A percentile compares a stretch with the other conserved stretches of the same genome.
phyloP scores from a whole-genome alignment of 2,888 invertebrate species.

The Aporophyla lueneburgensis region DNA sequence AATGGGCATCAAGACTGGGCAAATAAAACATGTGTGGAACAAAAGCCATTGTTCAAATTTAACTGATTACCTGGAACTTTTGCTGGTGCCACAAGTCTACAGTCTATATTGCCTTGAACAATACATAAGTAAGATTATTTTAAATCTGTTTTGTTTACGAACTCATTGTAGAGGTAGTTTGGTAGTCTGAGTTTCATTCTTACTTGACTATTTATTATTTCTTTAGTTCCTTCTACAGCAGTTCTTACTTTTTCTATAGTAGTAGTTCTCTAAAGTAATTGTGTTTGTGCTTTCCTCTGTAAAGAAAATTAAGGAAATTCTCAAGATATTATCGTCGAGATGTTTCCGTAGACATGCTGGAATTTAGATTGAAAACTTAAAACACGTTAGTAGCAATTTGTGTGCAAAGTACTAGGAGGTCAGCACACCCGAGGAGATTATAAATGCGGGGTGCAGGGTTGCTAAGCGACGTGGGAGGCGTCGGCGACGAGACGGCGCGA shows the following conservation, averaged over 20 bases:
- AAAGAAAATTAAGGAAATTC: slow-evolving; percentile 38
- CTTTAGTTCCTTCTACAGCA: slow-evolving; percentile 26
- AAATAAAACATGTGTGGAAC: slow-evolving; percentile 19
- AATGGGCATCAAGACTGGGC: no score
- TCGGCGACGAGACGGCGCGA: slow-evolving; percentile 78
- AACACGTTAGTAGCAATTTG: slow-evolving; percentile 57
- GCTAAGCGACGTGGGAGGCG: slow-evolving; percentile 74
- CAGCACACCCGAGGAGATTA: slow-evolving; percentile 76
- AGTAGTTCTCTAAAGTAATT: slow-evolving; percentile 16
- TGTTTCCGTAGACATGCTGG: slow-evolving; percentile 47
- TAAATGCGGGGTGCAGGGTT: slow-evolving; percentile 74
- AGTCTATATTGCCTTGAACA: slow-evolving; percentile 1
- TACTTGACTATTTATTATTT: slow-evolving; percentile 32
- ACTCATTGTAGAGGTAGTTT: slow-evolving; percentile 11
- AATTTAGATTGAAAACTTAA: slow-evolving; percentile 63
- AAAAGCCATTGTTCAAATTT: slow-evolving; percentile 19
- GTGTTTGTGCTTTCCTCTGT: neutral
- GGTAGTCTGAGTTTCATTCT: slow-evolving; percentile 7
- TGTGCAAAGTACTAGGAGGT: slow-evolving; percentile 74
- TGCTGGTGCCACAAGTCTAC: neutral
- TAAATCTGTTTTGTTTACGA: slow-evolving; percentile 36
- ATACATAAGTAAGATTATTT: slow-evolving; percentile 8
- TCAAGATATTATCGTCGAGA: slow-evolving; percentile 29
- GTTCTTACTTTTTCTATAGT: slow-evolving; percentile 24
- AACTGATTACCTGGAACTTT: neutral